Evolutionary conservation across 2,888 invertebrate genomes (phyloP).

Genomic region (Oegoconia quadripuncta): DNA sequence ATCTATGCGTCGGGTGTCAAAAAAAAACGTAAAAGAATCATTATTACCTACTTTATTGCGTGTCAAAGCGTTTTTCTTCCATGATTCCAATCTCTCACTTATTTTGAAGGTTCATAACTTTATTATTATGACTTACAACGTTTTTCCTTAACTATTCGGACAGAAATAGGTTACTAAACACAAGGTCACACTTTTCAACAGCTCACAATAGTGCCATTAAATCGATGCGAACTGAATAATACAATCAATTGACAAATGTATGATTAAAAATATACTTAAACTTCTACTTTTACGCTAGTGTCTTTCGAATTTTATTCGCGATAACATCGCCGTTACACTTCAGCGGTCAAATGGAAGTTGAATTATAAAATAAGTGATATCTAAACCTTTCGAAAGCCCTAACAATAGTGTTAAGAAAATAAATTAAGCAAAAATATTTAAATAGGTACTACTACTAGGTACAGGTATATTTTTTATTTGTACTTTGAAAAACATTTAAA

Average conservation of each 20-base stretch:
- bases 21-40: no score
- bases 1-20: no score
- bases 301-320: not conserved
- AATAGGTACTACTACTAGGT: no score
- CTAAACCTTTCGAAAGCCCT: no score
- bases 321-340: no score
- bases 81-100: slow-evolving; percentile 12
- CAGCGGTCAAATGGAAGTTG: not conserved
- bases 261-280: slow-evolving; percentile 2
- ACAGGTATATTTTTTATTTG: no score
- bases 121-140: slow-evolving; percentile 1
- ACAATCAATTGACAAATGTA: slow-evolving; percentile 4
- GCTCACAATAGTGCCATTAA: slow-evolving; percentile 1
- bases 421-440: no score
- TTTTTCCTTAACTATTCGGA: slow-evolving; percentile 1
- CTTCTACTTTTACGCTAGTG: slow-evolving; percentile 1
- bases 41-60: no score
- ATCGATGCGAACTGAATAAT: slow-evolving; percentile 2
- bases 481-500: no score
- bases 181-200: slow-evolving; percentile 14
- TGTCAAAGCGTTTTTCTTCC: no score
- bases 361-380: not conserved
- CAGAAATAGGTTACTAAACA: slow-evolving; percentile 13
- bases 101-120: slow-evolving; percentile 1
- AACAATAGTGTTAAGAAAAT: no score